Evolutionary conservation across 2,888 invertebrate genomes (phyloP), one percentile per base, ranked within the genome.

Genomic region (Netelia inedita): DNA sequence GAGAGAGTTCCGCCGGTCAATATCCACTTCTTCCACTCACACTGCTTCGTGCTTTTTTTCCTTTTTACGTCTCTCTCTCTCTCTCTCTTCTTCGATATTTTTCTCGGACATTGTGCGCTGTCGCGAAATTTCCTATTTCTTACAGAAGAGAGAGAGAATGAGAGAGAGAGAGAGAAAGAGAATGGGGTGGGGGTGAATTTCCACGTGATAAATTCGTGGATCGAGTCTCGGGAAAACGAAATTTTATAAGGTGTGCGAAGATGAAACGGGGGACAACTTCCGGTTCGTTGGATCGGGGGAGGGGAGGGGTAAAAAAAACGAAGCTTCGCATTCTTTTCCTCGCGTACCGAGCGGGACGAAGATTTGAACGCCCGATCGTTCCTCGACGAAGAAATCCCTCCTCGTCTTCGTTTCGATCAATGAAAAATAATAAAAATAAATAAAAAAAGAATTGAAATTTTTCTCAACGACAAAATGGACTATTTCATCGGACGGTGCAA

Each of bases 401-500:
- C 14, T 46, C 14, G 46, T 46, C 0, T 11, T 46, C 46, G 46
- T 2, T 28, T 28, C 28, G 5, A 28, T 28, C 28, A 1, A 46
- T 46, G 14, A 46, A 46, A 46, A 46, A 46, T 14, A 46, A 46
- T 14, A 11, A 2, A 11, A 46, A 46, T 14, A 46, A 46, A 2
- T 0, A 2, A 11, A 46, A 1, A 46, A 46, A 46, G 2, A 46
- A 46, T 14, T 46, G 46, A 10, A 46, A 46, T 1, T 46, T 46
- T 46, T 46, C 46, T 76, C 57, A 57, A 59, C 28, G 68, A 59
- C 16, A 59, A 43, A 9, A 41, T 28, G 35, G 16, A 76, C 53
- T 65, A 61, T 66, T 63, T 68, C 71, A 69, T 79, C 81, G 81
- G 43, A 69, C 81, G 71, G 85, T 85, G 85, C 85, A 85, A 85